Evolutionary conservation across 2,797 vertebrate species (phyloP).

Genomic region (Atherinosoma microstoma): DNA sequence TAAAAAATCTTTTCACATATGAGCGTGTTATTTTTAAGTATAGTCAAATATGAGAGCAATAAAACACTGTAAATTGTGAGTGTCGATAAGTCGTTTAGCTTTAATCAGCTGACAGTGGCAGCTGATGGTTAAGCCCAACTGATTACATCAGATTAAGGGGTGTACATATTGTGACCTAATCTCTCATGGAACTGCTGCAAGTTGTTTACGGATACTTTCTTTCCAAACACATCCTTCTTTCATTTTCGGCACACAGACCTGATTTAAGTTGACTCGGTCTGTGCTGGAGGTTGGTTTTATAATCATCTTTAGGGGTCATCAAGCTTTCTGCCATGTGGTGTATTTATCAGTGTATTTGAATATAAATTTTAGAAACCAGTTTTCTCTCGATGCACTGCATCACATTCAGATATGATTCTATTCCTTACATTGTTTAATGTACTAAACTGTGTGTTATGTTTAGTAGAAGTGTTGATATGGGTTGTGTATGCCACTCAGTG

Average conservation of each 20-base stretch:
- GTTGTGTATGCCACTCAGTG: conserved; percentile 47
- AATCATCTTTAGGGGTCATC: conserved; percentile 35
- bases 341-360: conserved; percentile 52
- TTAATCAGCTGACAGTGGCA: conserved; percentile 29
- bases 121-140: conserved; percentile 18
- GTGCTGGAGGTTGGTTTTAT: conserved; percentile 22
- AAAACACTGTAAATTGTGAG: conserved; percentile 36
- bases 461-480: conserved; percentile 47
- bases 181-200: conserved; percentile 37
- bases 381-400: conserved; percentile 48
- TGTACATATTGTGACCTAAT: conserved; percentile 33
- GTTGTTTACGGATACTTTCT: conserved; percentile 64
- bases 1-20: conserved; percentile 30
- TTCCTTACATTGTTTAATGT: conserved; percentile 60
- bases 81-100: conserved; percentile 29
- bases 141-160: conserved; percentile 32
- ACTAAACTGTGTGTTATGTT: conserved; percentile 55
- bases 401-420: conserved; percentile 37
- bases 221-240: conserved; percentile 30
- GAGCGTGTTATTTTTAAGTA: conserved; percentile 34
- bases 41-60: conserved; percentile 54
- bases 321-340: conserved; percentile 56
- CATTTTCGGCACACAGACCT: conserved; percentile 43
- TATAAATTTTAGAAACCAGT: conserved; percentile 37
- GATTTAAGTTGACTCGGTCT: conserved; percentile 53